Conservation (phyloP, 2,113 vertebrate genomes). For the Plecturocebus donacophilus region DNA sequence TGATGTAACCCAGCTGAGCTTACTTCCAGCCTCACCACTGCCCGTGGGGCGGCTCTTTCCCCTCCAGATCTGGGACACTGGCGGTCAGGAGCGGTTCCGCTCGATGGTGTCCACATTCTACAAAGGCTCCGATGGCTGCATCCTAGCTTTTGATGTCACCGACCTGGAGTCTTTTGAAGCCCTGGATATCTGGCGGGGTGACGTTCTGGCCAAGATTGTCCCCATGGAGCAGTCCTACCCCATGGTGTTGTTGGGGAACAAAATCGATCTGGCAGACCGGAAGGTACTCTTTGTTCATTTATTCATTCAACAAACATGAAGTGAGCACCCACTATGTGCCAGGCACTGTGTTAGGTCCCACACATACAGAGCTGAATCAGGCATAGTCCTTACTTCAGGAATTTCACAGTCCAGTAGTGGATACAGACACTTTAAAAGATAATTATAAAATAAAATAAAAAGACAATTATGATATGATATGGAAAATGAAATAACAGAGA, state of each 20-base stretch:
- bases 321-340: background rate
- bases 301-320: background rate
- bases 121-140: slow-evolving; percentile 88
- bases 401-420: background rate
- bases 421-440: background rate
- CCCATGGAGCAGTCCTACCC: slow-evolving; percentile 83
- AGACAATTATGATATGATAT: background rate
- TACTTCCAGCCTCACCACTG: background rate
- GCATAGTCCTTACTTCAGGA: background rate
- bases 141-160: slow-evolving; percentile 88
- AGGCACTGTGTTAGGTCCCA: background rate
- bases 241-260: slow-evolving; percentile 89
- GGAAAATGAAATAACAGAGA: background rate
- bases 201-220: slow-evolving; percentile 86
- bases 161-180: slow-evolving; percentile 87
- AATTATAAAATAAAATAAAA: background rate
- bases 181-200: slow-evolving; percentile 86
- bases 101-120: slow-evolving; percentile 89
- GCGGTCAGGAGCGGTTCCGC: slow-evolving; percentile 89
- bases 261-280: slow-evolving; percentile 86
- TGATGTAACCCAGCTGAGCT: no score
- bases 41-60: background rate
- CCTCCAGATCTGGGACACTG: slow-evolving; percentile 89
- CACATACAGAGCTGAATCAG: background rate
- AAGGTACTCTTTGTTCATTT: slow-evolving; percentile 78